Evolutionary conservation across 2,797 vertebrate genomes (phyloP).

Genomic region (Poecilia wingei): DNA sequence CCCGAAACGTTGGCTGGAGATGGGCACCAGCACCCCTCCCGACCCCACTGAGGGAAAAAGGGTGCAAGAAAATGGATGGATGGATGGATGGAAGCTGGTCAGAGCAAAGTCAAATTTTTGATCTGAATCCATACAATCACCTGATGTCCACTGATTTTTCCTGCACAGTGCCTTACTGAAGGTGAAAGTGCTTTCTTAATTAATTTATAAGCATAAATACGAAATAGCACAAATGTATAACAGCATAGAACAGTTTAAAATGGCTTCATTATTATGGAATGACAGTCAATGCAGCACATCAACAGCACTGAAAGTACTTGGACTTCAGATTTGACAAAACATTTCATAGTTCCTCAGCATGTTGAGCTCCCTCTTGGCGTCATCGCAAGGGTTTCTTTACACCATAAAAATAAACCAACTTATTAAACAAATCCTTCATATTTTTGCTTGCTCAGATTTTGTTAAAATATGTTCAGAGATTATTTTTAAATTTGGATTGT

Average conservation of each 20-base stretch:
- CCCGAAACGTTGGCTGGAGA: too few relatives aligned
- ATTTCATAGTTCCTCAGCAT: not conserved
- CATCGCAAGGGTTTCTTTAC: not conserved
- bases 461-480: not conserved
- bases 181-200: not conserved
- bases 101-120: not conserved
- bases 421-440: not conserved
- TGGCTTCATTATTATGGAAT: not conserved
- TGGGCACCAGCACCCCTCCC: too few relatives aligned
- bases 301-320: not conserved
- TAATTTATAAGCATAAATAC: not conserved
- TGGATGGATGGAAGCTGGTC: not conserved
- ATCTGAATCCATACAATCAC: not conserved
- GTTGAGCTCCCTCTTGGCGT: not conserved
- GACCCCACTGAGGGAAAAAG: too few relatives aligned
- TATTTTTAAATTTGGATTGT: not conserved
- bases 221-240: not conserved
- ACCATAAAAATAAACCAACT: not conserved
- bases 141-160: not conserved
- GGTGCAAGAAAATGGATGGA: too few relatives aligned
- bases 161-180: not conserved
- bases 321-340: not conserved
- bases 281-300: not conserved
- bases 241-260: not conserved
- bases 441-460: not conserved